phyloP scores from a whole-genome alignment of 2,888 invertebrate genomes.

The Hofmannophila pseudospretella region DNA sequence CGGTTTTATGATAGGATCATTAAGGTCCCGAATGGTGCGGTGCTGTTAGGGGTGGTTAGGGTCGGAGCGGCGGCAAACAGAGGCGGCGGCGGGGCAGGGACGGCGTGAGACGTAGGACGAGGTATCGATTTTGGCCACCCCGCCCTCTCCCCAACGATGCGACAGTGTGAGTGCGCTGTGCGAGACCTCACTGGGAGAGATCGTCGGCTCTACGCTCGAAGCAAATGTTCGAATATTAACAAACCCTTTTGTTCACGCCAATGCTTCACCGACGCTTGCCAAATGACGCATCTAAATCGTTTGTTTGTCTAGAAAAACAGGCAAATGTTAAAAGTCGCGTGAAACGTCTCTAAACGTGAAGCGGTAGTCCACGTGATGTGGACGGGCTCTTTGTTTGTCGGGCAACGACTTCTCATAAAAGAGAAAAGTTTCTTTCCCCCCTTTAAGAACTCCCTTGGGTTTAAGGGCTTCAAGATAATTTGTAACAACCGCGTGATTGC shows the following conservation, averaged over 20 bases:
- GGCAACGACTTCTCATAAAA: conserved; percentile 13
- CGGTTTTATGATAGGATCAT: conserved; percentile 54
- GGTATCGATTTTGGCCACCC: conserved; percentile 75
- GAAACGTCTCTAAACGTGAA: background rate
- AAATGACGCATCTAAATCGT: conserved; percentile 32
- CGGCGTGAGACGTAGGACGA: conserved; percentile 65
- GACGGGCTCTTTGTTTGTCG: conserved; percentile 8
- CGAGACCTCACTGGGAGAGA: conserved; percentile 55
- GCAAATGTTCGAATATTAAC: conserved; percentile 53
- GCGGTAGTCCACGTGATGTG: conserved; percentile 6
- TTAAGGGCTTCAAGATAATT: conserved; percentile 6
- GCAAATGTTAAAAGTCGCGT: conserved; percentile 5
- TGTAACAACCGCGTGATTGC: no score
- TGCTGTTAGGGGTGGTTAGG: conserved; percentile 71
- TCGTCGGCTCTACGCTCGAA: conserved; percentile 42
- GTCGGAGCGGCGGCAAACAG: conserved; percentile 52
- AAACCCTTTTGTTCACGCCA: conserved; percentile 51
- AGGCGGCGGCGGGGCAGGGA: conserved; percentile 49
- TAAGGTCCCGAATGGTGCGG: conserved; percentile 66
- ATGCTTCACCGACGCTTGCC: conserved; percentile 28
- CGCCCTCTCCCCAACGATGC: conserved; percentile 68
- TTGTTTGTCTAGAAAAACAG: conserved; percentile 16
- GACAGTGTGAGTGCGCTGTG: conserved; percentile 70
- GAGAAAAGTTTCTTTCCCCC: conserved; percentile 16
- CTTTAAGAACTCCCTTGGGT: conserved; percentile 20